These are phyloP conservation scores for Choristoneura rosaceana DNA, from an alignment of 2,888 invertebrate species.

Conservation along the genomic window DNA sequence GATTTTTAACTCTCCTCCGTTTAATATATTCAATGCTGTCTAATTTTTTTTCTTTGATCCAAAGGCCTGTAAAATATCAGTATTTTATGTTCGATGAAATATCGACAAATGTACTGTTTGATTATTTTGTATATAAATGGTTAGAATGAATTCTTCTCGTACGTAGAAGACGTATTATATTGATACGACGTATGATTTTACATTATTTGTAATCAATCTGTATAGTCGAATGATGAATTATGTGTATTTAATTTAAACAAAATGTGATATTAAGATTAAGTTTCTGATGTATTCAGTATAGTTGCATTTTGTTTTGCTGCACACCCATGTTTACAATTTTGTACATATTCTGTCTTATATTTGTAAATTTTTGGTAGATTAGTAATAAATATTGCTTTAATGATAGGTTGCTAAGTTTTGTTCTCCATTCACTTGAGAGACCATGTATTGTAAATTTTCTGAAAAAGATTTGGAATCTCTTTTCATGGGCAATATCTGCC, in stretches of 20 bases:
- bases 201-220: background rate
- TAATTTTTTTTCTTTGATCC: background rate
- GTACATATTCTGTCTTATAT: slow-evolving; percentile 49
- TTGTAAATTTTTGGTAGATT: slow-evolving; percentile 40
- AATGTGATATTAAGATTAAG: slow-evolving; percentile 77
- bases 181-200: background rate
- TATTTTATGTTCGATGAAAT: background rate
- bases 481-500: slow-evolving; percentile 20
- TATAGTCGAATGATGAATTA: slow-evolving; percentile 18
- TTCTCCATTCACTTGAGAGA: slow-evolving; percentile 15
- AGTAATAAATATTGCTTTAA: background rate
- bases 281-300: slow-evolving; percentile 53
- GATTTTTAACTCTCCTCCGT: background rate
- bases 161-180: slow-evolving; percentile 1
- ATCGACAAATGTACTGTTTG: slow-evolving; percentile 13
- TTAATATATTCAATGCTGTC: background rate
- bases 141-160: background rate
- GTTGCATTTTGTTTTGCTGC: slow-evolving; percentile 41
- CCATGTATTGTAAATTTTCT: slow-evolving; percentile 11
- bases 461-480: slow-evolving; percentile 34
- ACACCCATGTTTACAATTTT: slow-evolving; percentile 48
- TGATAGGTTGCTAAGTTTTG: background rate
- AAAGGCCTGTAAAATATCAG: background rate
- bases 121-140: slow-evolving; percentile 13
- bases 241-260: slow-evolving; percentile 51